These are phyloP conservation scores for Agrochola lychnidis DNA, from an alignment of 2,888 invertebrate genomes.

Conservation along the genomic window DNA sequence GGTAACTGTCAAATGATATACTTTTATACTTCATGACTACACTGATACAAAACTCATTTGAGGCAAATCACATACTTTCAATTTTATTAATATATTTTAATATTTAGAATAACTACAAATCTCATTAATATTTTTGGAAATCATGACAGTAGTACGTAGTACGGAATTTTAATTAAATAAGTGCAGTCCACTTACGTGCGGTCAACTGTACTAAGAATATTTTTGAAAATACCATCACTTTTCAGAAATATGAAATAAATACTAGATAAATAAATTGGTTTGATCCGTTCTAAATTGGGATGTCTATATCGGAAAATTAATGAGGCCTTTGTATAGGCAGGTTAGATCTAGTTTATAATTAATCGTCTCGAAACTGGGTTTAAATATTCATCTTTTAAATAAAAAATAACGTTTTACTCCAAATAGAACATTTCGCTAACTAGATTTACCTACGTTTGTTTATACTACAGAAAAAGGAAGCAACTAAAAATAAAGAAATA, in stretches of 20 bases:
- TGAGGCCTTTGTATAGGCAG: background rate
- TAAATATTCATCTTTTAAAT: background rate
- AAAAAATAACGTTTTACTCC: background rate
- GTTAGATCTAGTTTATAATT: conserved; percentile 3
- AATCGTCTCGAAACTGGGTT: background rate
- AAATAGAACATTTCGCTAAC: background rate
- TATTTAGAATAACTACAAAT: too few relatives aligned
- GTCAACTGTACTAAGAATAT: background rate
- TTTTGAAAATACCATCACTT: background rate
- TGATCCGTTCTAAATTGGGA: background rate
- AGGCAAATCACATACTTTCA: too few relatives aligned
- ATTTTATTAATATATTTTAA: too few relatives aligned
- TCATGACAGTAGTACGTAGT: background rate
- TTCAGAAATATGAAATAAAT: background rate
- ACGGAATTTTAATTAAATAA: background rate
- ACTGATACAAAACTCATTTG: too few relatives aligned
- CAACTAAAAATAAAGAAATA: too few relatives aligned
- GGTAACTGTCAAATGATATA: too few relatives aligned
- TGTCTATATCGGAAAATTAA: conserved; percentile 13
- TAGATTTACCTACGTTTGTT: too few relatives aligned
- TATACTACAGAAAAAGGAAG: background rate
- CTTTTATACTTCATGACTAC: too few relatives aligned
- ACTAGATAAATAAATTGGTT: background rate
- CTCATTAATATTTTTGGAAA: too few relatives aligned
- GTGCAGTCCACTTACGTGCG: background rate